These are phyloP conservation scores for Dendrolimus pini DNA, from an alignment of 2,888 invertebrate genomes.

Conservation along the genomic window DNA sequence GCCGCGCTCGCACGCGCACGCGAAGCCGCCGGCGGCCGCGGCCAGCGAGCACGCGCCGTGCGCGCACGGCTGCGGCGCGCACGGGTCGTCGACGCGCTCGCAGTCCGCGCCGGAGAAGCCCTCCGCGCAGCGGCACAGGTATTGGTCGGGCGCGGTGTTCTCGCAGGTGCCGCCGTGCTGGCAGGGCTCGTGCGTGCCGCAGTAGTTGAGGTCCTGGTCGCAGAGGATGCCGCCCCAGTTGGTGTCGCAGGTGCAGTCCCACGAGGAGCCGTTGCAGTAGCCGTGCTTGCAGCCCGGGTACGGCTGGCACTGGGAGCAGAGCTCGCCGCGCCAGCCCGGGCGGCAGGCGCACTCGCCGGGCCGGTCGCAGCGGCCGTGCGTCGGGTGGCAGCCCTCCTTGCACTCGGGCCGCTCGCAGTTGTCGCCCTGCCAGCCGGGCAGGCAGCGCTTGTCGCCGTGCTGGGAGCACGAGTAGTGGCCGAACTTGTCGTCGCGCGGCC, in stretches of 20 bases:
- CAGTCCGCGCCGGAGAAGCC: conserved; percentile 95
- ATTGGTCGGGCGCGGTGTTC: conserved; percentile 94
- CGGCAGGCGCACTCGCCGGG: conserved; percentile 96
- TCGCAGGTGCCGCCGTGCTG: conserved; percentile 96
- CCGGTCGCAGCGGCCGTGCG: conserved; percentile 91
- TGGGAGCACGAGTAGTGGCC: conserved; percentile 95
- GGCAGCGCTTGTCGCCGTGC: conserved; percentile 93
- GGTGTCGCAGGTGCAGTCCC: conserved; percentile 98
- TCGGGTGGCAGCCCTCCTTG: conserved; percentile 90
- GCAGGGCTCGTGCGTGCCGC: conserved; percentile 96
- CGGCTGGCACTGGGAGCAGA: conserved; percentile 94
- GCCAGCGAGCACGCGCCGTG: conserved; percentile 88
- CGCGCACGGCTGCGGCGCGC: conserved; percentile 91
- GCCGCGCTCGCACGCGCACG: conserved; percentile 88
- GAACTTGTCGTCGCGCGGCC: conserved; percentile 94
- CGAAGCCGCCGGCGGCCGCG: conserved; percentile 75
- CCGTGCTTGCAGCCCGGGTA: conserved; percentile 98
- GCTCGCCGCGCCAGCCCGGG: conserved; percentile 93
- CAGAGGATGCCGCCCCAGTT: conserved; percentile 99
- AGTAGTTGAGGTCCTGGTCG: conserved; percentile 98
- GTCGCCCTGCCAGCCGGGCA: conserved; percentile 94
- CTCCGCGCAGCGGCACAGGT: conserved; percentile 93
- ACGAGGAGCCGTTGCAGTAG: conserved; percentile 94
- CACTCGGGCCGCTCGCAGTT: conserved; percentile 93
- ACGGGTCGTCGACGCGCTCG: conserved; percentile 95